Base-by-base conservation (phyloP, 2,113 vertebrate genomes). In the Jacana jacana region DNA sequence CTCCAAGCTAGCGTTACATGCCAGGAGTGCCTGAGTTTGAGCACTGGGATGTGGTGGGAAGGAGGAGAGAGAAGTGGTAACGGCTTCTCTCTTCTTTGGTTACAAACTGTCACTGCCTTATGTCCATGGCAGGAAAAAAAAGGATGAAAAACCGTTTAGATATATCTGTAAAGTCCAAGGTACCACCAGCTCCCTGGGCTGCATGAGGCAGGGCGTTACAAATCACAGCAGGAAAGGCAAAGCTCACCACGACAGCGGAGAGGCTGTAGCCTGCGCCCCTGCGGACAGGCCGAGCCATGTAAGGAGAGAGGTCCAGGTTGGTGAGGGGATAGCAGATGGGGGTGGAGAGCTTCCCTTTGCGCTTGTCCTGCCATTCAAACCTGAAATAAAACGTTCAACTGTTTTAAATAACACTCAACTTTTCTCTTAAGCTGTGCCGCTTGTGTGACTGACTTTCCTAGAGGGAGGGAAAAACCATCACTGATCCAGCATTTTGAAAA, bases 191-290 rank as follows among this genome's bases (percentile, higher is more conserved):
- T 58, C 42, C 23, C 8, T 14, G 52, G 60, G 49, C 52, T 57
- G 4, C 13, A 2, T 2, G 10, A 60, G 33, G n/a, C 33, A 55
- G 54, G 28, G 76, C 22, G 5, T 30, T 69, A 17, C 44, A 40
- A 23, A 2, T 6, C 5, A 39, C 61, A 54, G 65, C 40, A 30
- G 71, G 71, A 27, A 72, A 14, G 40, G 31, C 65, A 54, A 20
- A 79, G 96, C 99, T 98, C 92, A 99, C 99, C 98, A 98, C 98
- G 13, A 99, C 98, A 27, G 98, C 98, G 64, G 98, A 98, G 12
- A 99, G 95, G 63, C 94, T 97, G 93, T 99, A 99, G 68, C 92
- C 97, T 7, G 75, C 85, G 1, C 95, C 97, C 57, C 95, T 93
- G 57, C 51, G 77, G 48, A 89, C 92, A 17, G 71, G 25, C 16